Conservation (phyloP, 1,140 invertebrate species). For the Brachionus rubens region DNA sequence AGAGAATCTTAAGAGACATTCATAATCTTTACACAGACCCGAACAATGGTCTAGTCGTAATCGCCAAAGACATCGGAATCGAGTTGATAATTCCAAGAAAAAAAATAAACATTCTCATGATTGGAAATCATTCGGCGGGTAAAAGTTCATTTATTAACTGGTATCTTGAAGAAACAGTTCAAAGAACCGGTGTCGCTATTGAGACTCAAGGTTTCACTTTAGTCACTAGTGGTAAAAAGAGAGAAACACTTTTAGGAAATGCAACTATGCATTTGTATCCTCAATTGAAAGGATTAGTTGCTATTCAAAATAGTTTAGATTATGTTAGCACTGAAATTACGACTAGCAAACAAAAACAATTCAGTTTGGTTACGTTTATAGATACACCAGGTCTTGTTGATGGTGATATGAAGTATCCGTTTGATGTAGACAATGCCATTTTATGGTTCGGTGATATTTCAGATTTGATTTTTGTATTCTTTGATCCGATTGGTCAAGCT, state of each 20-base stretch:
- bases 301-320: constrained; percentile 55
- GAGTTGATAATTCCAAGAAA: constrained; percentile 64
- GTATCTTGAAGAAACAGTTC: constrained; percentile 67
- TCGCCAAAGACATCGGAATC: constrained; percentile 20
- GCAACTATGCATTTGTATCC: constrained; percentile 66
- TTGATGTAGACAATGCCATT: constrained; percentile 67
- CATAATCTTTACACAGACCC: constrained; percentile 64
- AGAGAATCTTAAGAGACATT: constrained; percentile 65
- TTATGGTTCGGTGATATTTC: constrained; percentile 66
- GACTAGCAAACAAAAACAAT: constrained; percentile 66
- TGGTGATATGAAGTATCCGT: constrained; percentile 69
- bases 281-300: constrained; percentile 50
- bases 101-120: constrained; percentile 65
- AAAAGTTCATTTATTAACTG: constrained; percentile 69
- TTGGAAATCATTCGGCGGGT: constrained; percentile 68
- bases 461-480: constrained; percentile 68
- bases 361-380: constrained; percentile 67
- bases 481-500: constrained; percentile 68
- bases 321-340: constrained; percentile 66
- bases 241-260: constrained; percentile 66
- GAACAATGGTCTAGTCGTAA: constrained; percentile 61
- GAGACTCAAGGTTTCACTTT: constrained; percentile 67
- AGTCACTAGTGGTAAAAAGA: constrained; percentile 65
- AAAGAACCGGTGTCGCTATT: constrained; percentile 67
- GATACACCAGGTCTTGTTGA: constrained; percentile 68